Base-by-base conservation (phyloP, 2,888 invertebrate genomes). In the Mesorhabditis spiculigera region DNA sequence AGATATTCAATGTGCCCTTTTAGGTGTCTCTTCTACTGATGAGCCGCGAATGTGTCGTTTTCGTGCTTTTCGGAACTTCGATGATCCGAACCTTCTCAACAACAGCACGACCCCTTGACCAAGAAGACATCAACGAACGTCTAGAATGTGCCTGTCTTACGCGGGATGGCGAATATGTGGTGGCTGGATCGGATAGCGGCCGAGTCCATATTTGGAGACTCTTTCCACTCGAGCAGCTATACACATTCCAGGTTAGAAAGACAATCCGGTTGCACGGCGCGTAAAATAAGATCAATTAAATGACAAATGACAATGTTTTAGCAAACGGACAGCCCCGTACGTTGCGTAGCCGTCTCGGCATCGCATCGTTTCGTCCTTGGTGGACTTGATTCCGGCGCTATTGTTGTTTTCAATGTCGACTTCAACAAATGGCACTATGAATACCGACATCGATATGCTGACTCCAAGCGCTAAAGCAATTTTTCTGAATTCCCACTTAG, bases 401-500 rank as follows among this genome's bases (percentile, higher is more conserved):
- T 98, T 81, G 94, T 98, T 74, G 95, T 98, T 84, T 97, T 97
- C 89, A 96, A 98, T 89, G 95, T 98, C 87, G 97, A 99, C 89
- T 99, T 99, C 90, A 98, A 98, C 83, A 87, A 88, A 71, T 89
- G 88, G 88, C 88, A 89, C 77, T 88, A 77, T 16, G 44, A 65
- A 13, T 78, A 79, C 72, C 75, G 75, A 45, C 68, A 70, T 28
- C 77, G 77, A 13, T 78, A 77, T 67, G 58, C 58, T n/a, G 58
- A 50, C 10, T 13, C 8, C n/a, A 50, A 50, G n/a, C 58, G 58
- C n/a, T 50, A 50, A n/a, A n/a, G n/a, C n/a, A 13, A 50, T 10
- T n/a, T 50, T n/a, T 13, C 3, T 50, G 58, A 50, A 50, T 50
- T 50, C 13, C 50, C 13, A 10, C 50, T 10, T 13, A 50, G n/a